Base-by-base conservation (phyloP, 64 coral and sea anemone genomes). In the Montipora capricornis region DNA sequence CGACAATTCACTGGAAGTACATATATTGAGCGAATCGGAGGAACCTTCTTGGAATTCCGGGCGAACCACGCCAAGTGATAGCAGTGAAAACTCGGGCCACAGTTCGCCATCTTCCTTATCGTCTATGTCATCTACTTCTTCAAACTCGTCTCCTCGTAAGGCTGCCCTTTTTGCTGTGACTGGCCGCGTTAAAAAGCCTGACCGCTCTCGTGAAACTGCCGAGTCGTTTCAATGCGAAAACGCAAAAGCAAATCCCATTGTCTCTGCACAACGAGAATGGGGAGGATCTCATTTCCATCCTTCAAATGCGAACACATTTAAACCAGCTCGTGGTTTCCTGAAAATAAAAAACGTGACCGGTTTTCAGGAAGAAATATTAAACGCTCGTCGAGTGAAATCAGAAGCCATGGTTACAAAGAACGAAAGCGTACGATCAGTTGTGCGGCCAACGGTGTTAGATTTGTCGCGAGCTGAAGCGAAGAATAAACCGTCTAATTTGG, bases 81-180 rank as follows among this genome's bases (percentile, higher is more conserved):
- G 9, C 29, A 15, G 45, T 14, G 84, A 95, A 19, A 15, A 46
- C 4, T 98, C 96, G 12, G 89, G 93, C 5, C 83, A 83, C 3
- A 92, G 96, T 57, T 98, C 96, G 47, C 96, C 96, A 6, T 98
- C 93, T 13, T 98, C 96, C 0, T 17, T 92, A 16, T 95, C 96
- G 5, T 98, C 96, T 26, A 24, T 91, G 68, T 98, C 96, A 15
- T 98, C 96, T 19, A 57, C 79, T 46, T 95, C 96, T 74, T 98
- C 93, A 44, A 70, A 87, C 45, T 92, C 96, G 16, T 84, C 93
- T 46, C 44, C 81, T 13, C 76, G 80, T 46, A 95, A 44, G 55
- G 79, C 89, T 44, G 57, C 93, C 17, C 49, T 89, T 13, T 95
- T 85, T 68, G 82, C 80, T 7, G 47, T 89, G 68, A 74, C 68